Percentiles rank a stretch among this genome's conserved stretches.
Conservation (phyloP, 2,113 vertebrate species). For the Gavialis gangeticus region DNA sequence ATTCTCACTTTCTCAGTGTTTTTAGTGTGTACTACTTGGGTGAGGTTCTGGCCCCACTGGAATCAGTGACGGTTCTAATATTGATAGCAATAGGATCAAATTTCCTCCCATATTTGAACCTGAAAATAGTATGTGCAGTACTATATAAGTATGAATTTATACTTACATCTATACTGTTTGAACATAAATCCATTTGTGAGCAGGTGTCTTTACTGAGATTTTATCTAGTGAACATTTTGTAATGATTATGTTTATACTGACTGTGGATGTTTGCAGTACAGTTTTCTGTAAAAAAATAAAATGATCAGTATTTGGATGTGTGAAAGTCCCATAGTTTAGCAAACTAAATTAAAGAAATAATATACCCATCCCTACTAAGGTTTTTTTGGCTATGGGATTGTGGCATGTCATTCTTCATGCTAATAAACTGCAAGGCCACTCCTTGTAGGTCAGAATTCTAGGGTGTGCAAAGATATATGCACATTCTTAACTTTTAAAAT, state of each 20-base stretch:
- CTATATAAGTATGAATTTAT: background rate
- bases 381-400: slow-evolving; percentile 6
- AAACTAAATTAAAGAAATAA: background rate
- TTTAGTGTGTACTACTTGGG: background rate
- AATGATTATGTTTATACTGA: background rate
- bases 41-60: background rate
- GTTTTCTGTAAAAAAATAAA: background rate
- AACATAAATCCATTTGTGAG: slow-evolving; percentile 1
- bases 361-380: background rate
- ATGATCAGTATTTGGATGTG: background rate
- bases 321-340: background rate
- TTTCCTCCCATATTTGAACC: background rate
- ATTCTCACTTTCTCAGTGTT: background rate
- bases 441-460: background rate
- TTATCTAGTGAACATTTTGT: background rate
- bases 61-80: background rate
- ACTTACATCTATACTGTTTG: background rate
- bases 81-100: fast-evolving
- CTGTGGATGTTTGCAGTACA: background rate
- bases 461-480: background rate
- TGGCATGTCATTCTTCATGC: slow-evolving; percentile 11
- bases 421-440: background rate
- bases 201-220: background rate
- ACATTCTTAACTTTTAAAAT: background rate
- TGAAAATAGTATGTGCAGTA: background rate